These are phyloP conservation scores for Ceraclea dissimilis DNA, from an alignment of 2,888 invertebrate species.

Conservation along the genomic window DNA sequence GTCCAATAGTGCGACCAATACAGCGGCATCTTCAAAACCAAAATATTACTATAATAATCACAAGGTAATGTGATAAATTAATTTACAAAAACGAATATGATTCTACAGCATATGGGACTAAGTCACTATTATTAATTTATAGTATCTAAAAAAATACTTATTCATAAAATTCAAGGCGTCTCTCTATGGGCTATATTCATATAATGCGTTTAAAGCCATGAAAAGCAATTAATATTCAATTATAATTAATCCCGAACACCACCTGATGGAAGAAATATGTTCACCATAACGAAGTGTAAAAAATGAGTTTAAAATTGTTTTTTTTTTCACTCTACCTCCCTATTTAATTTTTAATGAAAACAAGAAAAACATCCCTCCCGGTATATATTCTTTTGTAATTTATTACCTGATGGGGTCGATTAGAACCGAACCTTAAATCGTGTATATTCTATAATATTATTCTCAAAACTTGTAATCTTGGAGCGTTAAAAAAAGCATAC, in stretches of 20 bases:
- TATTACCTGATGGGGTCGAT: conserved; percentile 11
- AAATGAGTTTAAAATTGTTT: conserved; percentile 18
- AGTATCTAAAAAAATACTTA: no score
- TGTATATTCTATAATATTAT: no score
- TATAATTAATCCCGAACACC: conserved; percentile 18
- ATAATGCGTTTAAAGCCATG: neutral
- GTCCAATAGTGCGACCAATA: no score
- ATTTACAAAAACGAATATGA: no score
- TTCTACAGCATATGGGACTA: no score
- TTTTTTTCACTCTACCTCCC: conserved; percentile 13
- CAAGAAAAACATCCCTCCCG: conserved; percentile 10
- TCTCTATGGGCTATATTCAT: neutral
- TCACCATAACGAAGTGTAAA: conserved; percentile 19
- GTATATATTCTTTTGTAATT: conserved; percentile 6
- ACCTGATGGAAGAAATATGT: conserved; percentile 19
- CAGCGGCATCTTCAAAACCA: no score
- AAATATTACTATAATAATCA: no score
- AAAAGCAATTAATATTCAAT: conserved; percentile 22
- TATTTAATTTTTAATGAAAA: conserved; percentile 18
- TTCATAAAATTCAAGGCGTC: no score
- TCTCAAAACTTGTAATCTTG: no score
- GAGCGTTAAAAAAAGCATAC: no score
- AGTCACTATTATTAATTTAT: no score
- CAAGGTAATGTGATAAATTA: no score
- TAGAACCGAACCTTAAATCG: neutral